Base-by-base conservation (phyloP, 2,113 vertebrate genomes). In the Neoarius graeffei region DNA sequence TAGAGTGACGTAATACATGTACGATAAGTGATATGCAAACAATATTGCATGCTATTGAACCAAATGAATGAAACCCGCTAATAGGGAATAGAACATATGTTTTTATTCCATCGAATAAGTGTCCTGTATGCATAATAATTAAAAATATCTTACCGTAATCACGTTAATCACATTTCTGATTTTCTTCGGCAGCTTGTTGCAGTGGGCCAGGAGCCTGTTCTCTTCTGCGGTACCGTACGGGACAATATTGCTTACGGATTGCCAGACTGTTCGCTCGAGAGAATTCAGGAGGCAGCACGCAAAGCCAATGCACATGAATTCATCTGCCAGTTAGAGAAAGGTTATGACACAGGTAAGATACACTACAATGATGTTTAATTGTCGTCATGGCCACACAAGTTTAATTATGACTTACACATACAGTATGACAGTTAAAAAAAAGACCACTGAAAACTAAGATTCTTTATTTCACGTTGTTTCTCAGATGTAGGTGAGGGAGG, bases 121-220 rank as follows among this genome's bases (percentile, higher is more conserved):
- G n/a, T n/a, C n/a, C n/a, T n/a, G n/a, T n/a, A n/a, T n/a, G n/a
- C n/a, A n/a, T n/a, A n/a, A n/a, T n/a, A n/a, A n/a, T n/a, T n/a
- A n/a, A n/a, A n/a, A n/a, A n/a, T n/a, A n/a, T n/a, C n/a, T n/a
- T n/a, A n/a, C n/a, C n/a, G n/a, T n/a, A n/a, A n/a, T n/a, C n/a
- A n/a, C n/a, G n/a, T n/a, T n/a, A n/a, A 42, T 42, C 42, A 42
- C 42, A 42, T 42, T 42, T 42, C 60, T 42, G 5, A 62, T 50
- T 25, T 50, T 85, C 7, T 89, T 86, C 0, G 0, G 30, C 3
- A 96, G 95, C 84, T 96, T 0, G 4, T 93, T 0, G 89, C 94
- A 85, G 95, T 96, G 86, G 94, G 91, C 85, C 95, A 96, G 92
- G 94, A 95, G 0, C 95, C 95, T 0, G 93, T 95, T 52, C 94